These are phyloP conservation scores for Eubasilissa splendida DNA, from an alignment of 2,888 invertebrate genomes.

Conservation along the genomic window DNA sequence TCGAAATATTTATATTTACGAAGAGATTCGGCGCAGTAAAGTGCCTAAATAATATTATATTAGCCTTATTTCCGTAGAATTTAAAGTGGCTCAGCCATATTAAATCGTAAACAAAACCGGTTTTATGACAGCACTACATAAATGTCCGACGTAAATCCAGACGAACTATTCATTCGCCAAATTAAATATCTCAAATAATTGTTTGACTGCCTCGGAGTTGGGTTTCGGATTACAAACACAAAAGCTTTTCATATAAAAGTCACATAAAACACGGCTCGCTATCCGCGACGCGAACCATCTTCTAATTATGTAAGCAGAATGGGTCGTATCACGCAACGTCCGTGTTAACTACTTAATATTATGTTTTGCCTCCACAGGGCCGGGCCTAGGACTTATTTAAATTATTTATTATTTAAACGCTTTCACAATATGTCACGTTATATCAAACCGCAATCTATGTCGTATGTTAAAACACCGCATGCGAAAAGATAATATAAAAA, in stretches of 20 bases:
- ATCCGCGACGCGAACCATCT: not conserved
- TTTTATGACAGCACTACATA: not conserved
- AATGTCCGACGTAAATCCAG: not conserved
- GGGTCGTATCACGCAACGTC: not conserved
- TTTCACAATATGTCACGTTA: no score
- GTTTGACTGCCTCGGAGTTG: not conserved
- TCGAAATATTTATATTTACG: no score
- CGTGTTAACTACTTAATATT: not conserved
- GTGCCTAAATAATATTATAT: no score
- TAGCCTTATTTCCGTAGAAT: no score
- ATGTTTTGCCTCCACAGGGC: no score
- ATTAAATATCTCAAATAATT: conserved; percentile 1
- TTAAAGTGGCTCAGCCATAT: no score
- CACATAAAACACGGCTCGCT: not conserved
- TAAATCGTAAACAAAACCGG: not conserved
- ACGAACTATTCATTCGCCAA: not conserved
- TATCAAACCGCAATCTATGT: no score
- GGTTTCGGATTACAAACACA: not conserved
- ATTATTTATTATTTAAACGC: no score
- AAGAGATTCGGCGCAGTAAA: no score
- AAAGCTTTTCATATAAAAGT: not conserved
- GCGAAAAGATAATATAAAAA: no score
- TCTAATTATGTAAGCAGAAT: not conserved
- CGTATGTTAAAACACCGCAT: no score
- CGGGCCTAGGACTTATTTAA: no score